A percentile compares a stretch with the other conserved stretches of the same genome.
These are phyloP conservation scores for Campylorhamphus procurvoides DNA, from an alignment of 2,113 vertebrate genomes.

Conservation along the genomic window DNA sequence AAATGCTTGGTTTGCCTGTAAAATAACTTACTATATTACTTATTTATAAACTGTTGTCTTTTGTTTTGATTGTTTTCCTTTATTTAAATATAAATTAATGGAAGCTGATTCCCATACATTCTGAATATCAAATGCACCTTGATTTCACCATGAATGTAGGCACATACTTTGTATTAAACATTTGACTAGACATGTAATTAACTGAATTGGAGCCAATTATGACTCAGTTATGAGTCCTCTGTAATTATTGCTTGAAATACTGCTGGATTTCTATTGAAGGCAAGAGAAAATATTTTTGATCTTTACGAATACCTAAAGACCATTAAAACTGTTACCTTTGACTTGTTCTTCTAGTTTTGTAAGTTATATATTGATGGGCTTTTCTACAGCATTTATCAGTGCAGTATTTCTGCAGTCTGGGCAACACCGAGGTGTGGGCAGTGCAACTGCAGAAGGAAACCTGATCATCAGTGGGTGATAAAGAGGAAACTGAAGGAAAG, in stretches of 20 bases:
- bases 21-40: not conserved
- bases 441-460: not conserved
- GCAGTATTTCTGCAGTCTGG: not conserved
- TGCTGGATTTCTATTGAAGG: not conserved
- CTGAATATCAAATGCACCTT: not conserved
- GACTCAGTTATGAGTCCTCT: not conserved
- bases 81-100: constrained; percentile 30
- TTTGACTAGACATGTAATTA: not conserved
- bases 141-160: not conserved
- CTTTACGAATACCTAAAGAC: not conserved
- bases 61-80: not conserved
- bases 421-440: not conserved
- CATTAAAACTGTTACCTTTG: not conserved
- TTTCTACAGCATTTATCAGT: not conserved
- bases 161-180: not conserved
- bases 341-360: not conserved
- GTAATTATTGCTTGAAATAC: not conserved
- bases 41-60: not conserved
- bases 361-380: not conserved
- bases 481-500: not conserved
- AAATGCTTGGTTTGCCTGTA: not conserved
- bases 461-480: not conserved
- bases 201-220: not conserved
- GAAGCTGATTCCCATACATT: not conserved
- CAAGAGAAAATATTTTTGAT: not conserved